Evolutionary conservation across 2,888 invertebrate species (phyloP).

Genomic region (Pemphredon lugubris): DNA sequence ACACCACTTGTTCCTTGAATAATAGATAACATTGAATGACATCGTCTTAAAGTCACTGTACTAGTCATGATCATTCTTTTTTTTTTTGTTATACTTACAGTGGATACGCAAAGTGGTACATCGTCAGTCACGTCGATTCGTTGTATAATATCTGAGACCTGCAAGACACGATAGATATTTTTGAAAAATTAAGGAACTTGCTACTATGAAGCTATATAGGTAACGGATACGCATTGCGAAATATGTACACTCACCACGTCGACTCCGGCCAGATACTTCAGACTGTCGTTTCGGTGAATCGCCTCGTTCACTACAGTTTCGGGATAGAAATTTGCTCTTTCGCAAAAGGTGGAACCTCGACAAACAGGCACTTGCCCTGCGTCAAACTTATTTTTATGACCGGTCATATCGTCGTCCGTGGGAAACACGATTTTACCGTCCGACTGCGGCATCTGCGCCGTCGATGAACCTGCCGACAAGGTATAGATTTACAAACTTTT

Average conservation of each 20-base stretch:
- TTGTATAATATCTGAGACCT: constrained; percentile 45
- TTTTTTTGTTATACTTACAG: constrained; percentile 37
- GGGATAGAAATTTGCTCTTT: constrained; percentile 66
- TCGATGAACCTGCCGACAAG: constrained; percentile 6
- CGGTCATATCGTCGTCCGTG: constrained; percentile 41
- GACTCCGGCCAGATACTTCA: constrained; percentile 63
- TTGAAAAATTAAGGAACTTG: too few species aligned
- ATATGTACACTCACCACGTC: constrained; percentile 67
- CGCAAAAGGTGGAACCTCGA: constrained; percentile 68
- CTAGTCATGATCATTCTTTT: too few species aligned
- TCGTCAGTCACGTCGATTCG: constrained; percentile 42
- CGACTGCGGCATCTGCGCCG: neutral
- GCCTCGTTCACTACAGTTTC: constrained; percentile 61
- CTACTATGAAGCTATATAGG: too few species aligned
- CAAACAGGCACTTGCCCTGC: constrained; percentile 53
- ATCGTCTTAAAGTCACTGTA: too few species aligned
- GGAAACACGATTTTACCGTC: constrained; percentile 71
- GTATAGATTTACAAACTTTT: too few species aligned
- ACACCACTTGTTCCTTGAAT: constrained; percentile 82
- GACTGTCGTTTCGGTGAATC: constrained; percentile 59
- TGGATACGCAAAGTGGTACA: constrained; percentile 34
- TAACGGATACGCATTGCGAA: too few species aligned
- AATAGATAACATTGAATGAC: neutral
- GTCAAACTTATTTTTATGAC: neutral
- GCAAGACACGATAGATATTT: too few species aligned